Percentiles rank a stretch among this genome's conserved stretches.
Conservation (phyloP, 37 sponge, comb jelly and placozoan species). For the Aplysina aerophoba region DNA sequence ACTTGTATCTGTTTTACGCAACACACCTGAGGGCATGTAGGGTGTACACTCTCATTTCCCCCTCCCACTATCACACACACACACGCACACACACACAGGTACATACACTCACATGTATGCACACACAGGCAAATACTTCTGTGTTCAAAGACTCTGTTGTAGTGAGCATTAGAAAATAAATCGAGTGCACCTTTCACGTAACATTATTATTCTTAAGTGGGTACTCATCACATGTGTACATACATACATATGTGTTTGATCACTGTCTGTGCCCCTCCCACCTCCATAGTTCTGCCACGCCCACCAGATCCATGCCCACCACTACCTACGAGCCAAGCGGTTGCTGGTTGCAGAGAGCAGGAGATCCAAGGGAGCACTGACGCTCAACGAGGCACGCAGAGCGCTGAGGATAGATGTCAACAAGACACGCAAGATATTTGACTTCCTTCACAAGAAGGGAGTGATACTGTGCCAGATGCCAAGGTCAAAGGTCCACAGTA, state of each 20-base stretch:
- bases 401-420: slow-evolving; percentile 86
- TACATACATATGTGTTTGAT: neutral
- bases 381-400: slow-evolving; percentile 68
- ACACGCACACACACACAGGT: neutral
- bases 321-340: slow-evolving; percentile 58
- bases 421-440: slow-evolving; percentile 85
- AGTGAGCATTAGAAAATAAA: too few species aligned
- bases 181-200: neutral
- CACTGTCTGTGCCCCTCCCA: neutral
- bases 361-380: too few species aligned
- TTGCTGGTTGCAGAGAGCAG: slow-evolving; percentile 37
- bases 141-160: too few species aligned
- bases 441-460: slow-evolving; percentile 43
- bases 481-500: too few species aligned
- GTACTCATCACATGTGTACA: too few species aligned
- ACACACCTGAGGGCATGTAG: neutral
- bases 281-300: slow-evolving; percentile 68
- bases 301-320: slow-evolving; percentile 61
- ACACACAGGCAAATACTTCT: neutral
- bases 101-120: neutral
- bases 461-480: neutral
- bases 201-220: too few species aligned
- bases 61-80: neutral
- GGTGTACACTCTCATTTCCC: too few species aligned
- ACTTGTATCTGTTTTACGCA: too few species aligned